Evolutionary conservation across 23 tunicate species (phyloP), one percentile per base, ranked within the genome.

Genomic region (Styela clava): DNA sequence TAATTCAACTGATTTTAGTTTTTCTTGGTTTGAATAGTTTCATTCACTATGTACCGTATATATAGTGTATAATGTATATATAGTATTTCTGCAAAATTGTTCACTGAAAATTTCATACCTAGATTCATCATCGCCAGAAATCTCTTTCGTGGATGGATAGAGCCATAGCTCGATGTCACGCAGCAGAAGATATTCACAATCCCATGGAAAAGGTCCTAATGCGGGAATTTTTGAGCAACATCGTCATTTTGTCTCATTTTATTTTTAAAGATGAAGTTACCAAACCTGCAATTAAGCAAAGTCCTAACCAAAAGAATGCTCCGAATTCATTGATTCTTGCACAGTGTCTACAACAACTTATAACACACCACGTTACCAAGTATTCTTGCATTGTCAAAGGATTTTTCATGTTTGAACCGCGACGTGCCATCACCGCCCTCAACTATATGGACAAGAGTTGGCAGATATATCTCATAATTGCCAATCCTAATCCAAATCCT

Each of bases 391-490:
- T 71, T 23, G 93, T 93, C 62, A 87, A 87, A 25, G 98, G 98
- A 32, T 78, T 87, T 68, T 93, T 93, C 62, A 33, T 93, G 74
- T 88, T 76, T 34, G 98, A 93, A 68, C 98, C 91, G 32, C 84
- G 90, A 2, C 79, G 85, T 21, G 98, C 98, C 28, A 89, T 88
- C 27, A 79, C 78, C 30, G 98, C 93, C 24, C 72, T 93, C 27
- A 86, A 84, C 23, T 93, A 93, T 74, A 93, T 93, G 93, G 98
- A 93, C 78, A 79, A 91, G 21, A 79, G 88, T 63, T 93, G 93
- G 98, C 92, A 93, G 32, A 93, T 93, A 9, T 93, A 84, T 74
- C 98, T 88, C 30, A 44, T 74, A 26, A 68, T 85, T 19, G 87
- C 93, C 64, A 81, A 74, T 1, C 78, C 78, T 21, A 82, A 87